Base-by-base conservation (phyloP, 2,113 vertebrate species). In the Hippocampus guttulatus region DNA sequence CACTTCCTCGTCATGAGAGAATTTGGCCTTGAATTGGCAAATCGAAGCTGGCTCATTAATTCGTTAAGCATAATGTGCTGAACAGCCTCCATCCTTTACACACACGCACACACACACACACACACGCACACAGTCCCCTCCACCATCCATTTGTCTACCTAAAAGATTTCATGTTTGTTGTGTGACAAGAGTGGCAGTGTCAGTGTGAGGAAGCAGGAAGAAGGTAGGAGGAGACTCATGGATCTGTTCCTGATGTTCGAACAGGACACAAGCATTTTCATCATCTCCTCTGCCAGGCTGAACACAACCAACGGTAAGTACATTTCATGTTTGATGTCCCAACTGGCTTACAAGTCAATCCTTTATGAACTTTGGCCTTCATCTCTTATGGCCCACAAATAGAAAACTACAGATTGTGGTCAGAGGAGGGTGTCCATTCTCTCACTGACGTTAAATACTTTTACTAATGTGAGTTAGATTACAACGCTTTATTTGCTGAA, bases 11-110 rank as follows among this genome's bases (percentile, higher is more conserved):
- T 76, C 75, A 75, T 0, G 4, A 58, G 54, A 80, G 70, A 73
- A 75, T 81, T 62, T 57, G 2, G 66, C 62, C 66, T 64, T 74
- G 71, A 78, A 77, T 70, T 71, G 51, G 61, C 74, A 77, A 84
- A 84, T 85, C 85, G 78, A 61, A 67, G 70, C 54, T 43, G 61
- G 74, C 40, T 84, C 75, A 86, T 84, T 85, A 87, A 89, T 85
- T 85, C 75, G 84, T 85, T 76, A 49, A 83, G 87, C 71, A 20
- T 88, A 85, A 84, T 83, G 23, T 81, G 78, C 57, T 72, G 82
- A 75, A 55, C 76, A 63, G n/a, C 70, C 70, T 25, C 67, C 40
- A 55, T 41, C 69, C 14, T 21, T 33, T 25, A 33, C 30, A 33
- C 30, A 33, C 30, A 33, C 30, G 3, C 30, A 33, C 30, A 33